phyloP scores from a whole-genome alignment of 64 coral and sea anemone species.

The Montipora capricornis region DNA sequence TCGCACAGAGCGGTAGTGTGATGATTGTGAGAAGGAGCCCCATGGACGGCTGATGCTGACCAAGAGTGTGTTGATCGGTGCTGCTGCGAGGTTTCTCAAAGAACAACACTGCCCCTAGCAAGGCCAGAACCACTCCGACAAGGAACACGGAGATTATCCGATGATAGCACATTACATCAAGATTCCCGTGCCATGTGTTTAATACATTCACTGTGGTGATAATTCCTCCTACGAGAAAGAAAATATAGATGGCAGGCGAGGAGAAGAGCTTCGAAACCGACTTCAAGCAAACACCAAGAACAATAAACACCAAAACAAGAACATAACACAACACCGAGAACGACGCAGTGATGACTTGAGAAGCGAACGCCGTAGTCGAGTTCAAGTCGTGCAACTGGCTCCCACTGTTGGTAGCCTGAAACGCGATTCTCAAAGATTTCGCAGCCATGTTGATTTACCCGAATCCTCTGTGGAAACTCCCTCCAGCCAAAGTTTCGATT shows the following conservation, averaged over 20 bases:
- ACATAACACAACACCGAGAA: constrained; percentile 18
- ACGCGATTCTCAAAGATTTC: background rate
- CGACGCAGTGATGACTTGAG: constrained; percentile 35
- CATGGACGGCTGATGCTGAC: constrained; percentile 30
- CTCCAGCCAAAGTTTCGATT: too few relatives aligned
- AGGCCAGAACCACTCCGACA: background rate
- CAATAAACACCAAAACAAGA: background rate
- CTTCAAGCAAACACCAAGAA: background rate
- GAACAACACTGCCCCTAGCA: constrained; percentile 1
- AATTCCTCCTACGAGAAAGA: constrained; percentile 17
- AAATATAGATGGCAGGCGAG: background rate
- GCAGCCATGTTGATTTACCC: background rate
- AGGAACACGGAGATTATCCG: constrained; percentile 10
- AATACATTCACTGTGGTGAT: background rate
- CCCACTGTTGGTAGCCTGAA: background rate
- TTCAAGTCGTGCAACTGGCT: background rate
- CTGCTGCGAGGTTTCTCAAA: too few relatives aligned
- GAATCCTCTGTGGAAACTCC: too few relatives aligned
- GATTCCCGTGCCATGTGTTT: background rate
- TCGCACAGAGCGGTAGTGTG: background rate
- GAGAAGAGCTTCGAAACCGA: background rate
- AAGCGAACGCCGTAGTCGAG: constrained; percentile 3
- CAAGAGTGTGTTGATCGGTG: background rate
- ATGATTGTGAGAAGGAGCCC: constrained; percentile 9
- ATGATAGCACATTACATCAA: background rate